These are phyloP conservation scores for Caenorhabditis inopinata DNA, from an alignment of 1,140 invertebrate genomes.

Conservation along the genomic window DNA sequence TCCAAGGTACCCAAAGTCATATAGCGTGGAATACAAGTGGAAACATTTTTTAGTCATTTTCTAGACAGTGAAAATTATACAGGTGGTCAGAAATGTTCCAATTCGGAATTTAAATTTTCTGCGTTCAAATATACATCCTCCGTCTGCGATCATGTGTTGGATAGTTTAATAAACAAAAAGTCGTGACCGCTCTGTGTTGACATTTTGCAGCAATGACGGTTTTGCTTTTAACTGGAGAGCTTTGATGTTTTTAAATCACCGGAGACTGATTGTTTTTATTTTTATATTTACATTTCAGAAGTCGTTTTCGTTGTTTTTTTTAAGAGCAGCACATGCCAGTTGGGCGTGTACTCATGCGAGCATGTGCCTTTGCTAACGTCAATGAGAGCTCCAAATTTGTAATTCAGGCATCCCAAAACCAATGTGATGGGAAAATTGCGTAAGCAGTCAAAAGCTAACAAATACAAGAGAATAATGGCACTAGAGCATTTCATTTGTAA, in stretches of 20 bases:
- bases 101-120: background rate
- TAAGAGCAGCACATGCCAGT: background rate
- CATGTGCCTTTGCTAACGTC: too few relatives aligned
- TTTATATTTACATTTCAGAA: background rate
- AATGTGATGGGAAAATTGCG: slow-evolving; percentile 10
- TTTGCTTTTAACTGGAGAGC: slow-evolving; percentile 19
- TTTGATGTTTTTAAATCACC: background rate
- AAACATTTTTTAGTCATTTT: too few relatives aligned
- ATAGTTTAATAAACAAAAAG: slow-evolving; percentile 28
- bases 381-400: background rate
- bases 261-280: slow-evolving; percentile 6
- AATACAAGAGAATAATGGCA: background rate
- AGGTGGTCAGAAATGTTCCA: too few relatives aligned
- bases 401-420: background rate
- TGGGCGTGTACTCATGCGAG: background rate
- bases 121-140: background rate
- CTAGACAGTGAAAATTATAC: too few relatives aligned
- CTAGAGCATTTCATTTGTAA: background rate
- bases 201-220: slow-evolving; percentile 25
- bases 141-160: background rate
- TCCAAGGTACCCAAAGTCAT: too few relatives aligned
- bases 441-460: background rate
- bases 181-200: slow-evolving; percentile 27
- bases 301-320: background rate
- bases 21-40: too few relatives aligned